A percentile compares a stretch with the other conserved stretches of the same genome.
phyloP scores from a whole-genome alignment of 2,888 invertebrate species.

The Abrostola triplasia region DNA sequence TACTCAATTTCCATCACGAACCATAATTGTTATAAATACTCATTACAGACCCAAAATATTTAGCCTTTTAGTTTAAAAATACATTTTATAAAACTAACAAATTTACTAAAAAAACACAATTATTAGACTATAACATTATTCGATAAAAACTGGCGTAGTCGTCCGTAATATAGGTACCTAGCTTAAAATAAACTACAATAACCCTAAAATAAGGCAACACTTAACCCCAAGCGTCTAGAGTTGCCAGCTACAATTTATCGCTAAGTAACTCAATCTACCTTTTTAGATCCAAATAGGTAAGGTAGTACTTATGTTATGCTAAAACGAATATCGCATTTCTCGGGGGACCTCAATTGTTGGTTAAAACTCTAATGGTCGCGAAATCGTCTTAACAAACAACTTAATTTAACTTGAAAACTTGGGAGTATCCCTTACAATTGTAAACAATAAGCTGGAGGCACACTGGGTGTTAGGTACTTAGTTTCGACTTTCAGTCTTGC shows the following conservation, averaged over 20 bases:
- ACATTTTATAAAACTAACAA: no score
- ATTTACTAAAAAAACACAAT: no score
- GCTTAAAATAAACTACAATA: not conserved
- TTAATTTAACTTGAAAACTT: constrained; percentile 59
- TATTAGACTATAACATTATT: no score
- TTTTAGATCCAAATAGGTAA: constrained; percentile 19
- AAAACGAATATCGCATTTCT: constrained; percentile 42
- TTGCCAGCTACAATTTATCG: constrained; percentile 26
- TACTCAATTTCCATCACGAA: no score
- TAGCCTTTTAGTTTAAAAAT: no score
- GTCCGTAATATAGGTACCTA: not conserved
- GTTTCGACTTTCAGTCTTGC: not conserved
- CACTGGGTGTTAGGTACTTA: not conserved
- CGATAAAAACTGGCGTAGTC: not conserved
- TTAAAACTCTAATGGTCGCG: constrained; percentile 38
- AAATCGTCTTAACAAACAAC: constrained; percentile 54
- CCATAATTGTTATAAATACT: no score
- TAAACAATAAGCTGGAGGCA: constrained; percentile 12
- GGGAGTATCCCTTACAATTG: constrained; percentile 51
- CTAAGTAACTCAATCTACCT: constrained; percentile 32
- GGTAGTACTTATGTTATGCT: constrained; percentile 5
- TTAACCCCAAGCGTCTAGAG: constrained; percentile 13
- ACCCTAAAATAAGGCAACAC: constrained; percentile 20
- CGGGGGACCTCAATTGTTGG: constrained; percentile 39
- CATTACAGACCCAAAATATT: no score